Conservation (phyloP, 2,797 vertebrate genomes). For the Phalanger gymnotis region DNA sequence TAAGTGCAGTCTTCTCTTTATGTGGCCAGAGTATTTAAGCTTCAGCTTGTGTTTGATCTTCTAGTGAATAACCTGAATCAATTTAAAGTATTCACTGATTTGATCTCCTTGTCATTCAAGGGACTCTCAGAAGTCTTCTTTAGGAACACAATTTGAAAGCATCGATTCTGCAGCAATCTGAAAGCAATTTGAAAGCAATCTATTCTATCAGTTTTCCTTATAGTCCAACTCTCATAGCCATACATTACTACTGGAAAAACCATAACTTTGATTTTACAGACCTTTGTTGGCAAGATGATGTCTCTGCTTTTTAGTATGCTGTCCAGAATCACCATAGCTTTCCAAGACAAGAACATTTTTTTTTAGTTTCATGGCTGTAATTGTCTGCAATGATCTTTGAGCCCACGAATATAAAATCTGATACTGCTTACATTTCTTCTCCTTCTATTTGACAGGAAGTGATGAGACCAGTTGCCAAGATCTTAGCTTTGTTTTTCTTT, state of each 20-base stretch:
- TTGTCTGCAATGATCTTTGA: not conserved
- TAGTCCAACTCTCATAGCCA: not conserved
- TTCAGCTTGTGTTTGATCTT: not conserved
- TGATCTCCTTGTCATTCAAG: not conserved
- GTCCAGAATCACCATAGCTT: not conserved
- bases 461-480: not conserved
- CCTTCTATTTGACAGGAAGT: not conserved
- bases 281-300: not conserved
- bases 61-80: not conserved
- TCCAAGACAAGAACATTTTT: too few species aligned
- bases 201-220: not conserved
- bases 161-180: not conserved
- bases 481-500: not conserved
- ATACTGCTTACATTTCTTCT: not conserved
- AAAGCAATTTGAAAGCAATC: too few species aligned
- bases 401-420: not conserved
- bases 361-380: not conserved
- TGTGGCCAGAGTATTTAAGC: not conserved
- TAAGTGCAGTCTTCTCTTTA: not conserved
- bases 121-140: not conserved
- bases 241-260: not conserved
- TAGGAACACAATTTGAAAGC: not conserved
- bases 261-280: not conserved
- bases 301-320: not conserved
- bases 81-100: not conserved